Evolutionary conservation across 2,888 invertebrate species (phyloP), one percentile per base, ranked within the genome.

Genomic region (Zygogramma bicolorata): DNA sequence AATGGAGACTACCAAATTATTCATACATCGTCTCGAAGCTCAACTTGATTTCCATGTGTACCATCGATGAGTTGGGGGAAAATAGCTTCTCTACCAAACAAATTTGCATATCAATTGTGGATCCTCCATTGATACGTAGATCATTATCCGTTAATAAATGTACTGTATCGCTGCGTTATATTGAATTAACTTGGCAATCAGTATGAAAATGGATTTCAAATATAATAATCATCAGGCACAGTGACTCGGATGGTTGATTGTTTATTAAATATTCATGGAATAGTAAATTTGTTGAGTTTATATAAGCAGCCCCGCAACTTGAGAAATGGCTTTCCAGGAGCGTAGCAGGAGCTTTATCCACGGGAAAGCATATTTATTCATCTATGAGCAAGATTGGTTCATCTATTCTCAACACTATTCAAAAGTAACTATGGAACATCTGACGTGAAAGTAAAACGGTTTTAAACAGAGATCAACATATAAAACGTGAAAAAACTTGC

Each of bases 171-270:
- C 27, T 27, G n/a, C 15, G 27, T 53, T 13, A 13, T 53, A 53
- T 53, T 53, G 53, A 53, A 53, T 53, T 53, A 53, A 53, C 53
- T 25, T 53, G 53, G 25, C 22, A 53, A n/a, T 53, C 53, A 27
- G 53, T 53, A 53, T 22, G 53, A 53, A 53, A 53, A 53, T 53
- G 27, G 25, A 53, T 53, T 53, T 27, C 53, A 25, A 53, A 53
- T 53, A 53, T 53, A 53, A 53, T 53, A 53, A 53, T 53, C 27
- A 53, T 25, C 0, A 53, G 4, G 27, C 53, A 27, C 20, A 27
- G 53, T 25, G 53, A 27, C 53, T 53, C 27, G 53, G 53, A 53
- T 53, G 53, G 53, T 15, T 53, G 13, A 53, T 53, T 22, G 15
- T 53, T 27, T 22, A 27, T 46, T 46, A 46, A 18, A 46, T 46